phyloP scores from a whole-genome alignment of 1,140 invertebrate genomes.

The Lordiphosa stackelbergi region DNA sequence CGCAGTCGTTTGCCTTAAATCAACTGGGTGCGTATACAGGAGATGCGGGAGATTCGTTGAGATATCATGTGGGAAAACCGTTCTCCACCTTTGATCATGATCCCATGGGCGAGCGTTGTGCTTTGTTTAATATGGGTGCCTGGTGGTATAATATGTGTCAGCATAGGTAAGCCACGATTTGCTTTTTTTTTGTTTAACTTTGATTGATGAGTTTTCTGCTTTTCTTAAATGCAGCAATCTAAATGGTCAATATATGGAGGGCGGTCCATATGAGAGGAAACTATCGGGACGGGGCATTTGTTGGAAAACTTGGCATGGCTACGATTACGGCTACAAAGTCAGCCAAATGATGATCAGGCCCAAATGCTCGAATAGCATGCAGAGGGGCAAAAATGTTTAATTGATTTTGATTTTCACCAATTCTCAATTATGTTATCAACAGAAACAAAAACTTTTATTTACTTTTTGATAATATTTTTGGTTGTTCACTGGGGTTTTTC shows the following conservation, averaged over 20 bases:
- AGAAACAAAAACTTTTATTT: constrained; percentile 44
- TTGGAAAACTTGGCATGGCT: constrained; percentile 60
- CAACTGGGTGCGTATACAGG: constrained; percentile 79
- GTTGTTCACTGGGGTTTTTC: constrained; percentile 26
- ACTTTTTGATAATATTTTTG: constrained; percentile 59
- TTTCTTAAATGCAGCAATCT: constrained; percentile 34
- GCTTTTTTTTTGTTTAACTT: background rate
- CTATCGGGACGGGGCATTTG: constrained; percentile 53
- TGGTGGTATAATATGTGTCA: constrained; percentile 82
- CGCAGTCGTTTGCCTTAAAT: constrained; percentile 81
- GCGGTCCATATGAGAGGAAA: constrained; percentile 47
- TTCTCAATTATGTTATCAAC: constrained; percentile 27
- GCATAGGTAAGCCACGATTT: constrained; percentile 35
- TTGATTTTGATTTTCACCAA: constrained; percentile 10
- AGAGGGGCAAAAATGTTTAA: constrained; percentile 1
- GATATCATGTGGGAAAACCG: constrained; percentile 44
- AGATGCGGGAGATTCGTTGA: constrained; percentile 52
- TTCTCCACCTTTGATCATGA: constrained; percentile 78
- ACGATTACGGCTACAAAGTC: constrained; percentile 60
- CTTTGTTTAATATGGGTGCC: constrained; percentile 80
- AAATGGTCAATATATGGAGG: constrained; percentile 53
- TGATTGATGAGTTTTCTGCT: background rate
- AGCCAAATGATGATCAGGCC: constrained; percentile 64
- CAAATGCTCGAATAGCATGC: constrained; percentile 42
- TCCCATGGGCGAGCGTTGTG: constrained; percentile 82